Evolutionary conservation across 2,888 invertebrate genomes (phyloP).

Genomic region (Priocnemis perturbator): DNA sequence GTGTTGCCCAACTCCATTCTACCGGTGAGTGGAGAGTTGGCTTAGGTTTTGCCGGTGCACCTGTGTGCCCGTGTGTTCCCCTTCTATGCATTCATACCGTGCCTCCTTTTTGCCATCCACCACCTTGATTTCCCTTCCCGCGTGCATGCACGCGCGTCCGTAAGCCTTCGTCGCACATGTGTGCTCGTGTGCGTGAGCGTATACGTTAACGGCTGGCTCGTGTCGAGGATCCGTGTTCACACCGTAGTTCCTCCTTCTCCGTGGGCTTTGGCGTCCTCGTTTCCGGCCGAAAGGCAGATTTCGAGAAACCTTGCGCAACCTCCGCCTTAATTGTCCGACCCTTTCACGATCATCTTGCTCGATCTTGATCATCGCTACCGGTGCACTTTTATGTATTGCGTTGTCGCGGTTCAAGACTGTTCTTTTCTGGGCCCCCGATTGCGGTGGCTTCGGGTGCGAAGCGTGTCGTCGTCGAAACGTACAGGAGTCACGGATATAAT

Average conservation of each 20-base stretch:
- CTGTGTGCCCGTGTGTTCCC: conserved; percentile 9
- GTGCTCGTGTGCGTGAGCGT: conserved; percentile 16
- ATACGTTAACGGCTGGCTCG: background rate
- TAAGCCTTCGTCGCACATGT: conserved; percentile 6
- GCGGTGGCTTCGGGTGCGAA: too few species aligned
- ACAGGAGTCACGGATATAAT: too few species aligned
- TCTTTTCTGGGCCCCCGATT: too few species aligned
- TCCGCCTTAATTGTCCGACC: conserved; percentile 37
- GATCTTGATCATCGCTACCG: background rate
- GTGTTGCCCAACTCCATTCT: conserved; percentile 51
- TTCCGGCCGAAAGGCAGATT: conserved; percentile 65
- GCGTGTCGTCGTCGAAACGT: too few species aligned
- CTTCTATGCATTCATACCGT: background rate
- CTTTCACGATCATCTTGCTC: background rate
- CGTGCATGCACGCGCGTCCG: conserved; percentile 14
- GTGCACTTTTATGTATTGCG: too few species aligned
- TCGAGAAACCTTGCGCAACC: conserved; percentile 62
- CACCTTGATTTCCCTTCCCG: background rate
- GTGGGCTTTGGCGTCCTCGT: conserved; percentile 48
- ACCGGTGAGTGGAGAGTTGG: conserved; percentile 31
- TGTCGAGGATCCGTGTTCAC: conserved; percentile 49
- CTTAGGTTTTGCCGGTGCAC: conserved; percentile 28
- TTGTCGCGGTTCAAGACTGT: too few species aligned
- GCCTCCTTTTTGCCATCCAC: too few species aligned
- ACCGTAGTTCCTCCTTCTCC: conserved; percentile 69